Percentiles rank a stretch among this genome's conserved stretches.
phyloP scores from a whole-genome alignment of 2,888 invertebrate genomes.

The Fragum sueziense region DNA sequence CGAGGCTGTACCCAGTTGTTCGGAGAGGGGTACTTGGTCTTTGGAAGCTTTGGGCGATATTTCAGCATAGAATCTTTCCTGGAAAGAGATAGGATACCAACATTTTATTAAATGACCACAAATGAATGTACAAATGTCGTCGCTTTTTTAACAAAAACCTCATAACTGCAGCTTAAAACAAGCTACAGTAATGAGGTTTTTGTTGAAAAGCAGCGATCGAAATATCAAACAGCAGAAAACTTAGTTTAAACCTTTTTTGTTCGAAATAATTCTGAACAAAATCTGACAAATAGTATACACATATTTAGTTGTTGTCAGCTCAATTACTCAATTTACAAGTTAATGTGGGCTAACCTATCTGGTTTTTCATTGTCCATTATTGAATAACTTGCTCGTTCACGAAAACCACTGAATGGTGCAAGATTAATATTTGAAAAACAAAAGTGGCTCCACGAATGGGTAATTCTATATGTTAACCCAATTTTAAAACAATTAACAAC shows the following conservation, averaged over 20 bases:
- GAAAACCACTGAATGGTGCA: background rate
- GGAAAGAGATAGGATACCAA: slow-evolving; percentile 19
- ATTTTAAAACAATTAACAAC: background rate
- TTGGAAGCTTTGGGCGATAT: slow-evolving; percentile 56
- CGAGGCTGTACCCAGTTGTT: slow-evolving; percentile 62
- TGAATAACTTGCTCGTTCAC: background rate
- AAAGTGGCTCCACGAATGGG: background rate
- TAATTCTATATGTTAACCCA: background rate
- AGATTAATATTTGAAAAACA: background rate
- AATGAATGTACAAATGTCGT: too few species aligned
- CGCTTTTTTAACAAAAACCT: too few species aligned
- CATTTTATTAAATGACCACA: too few species aligned
- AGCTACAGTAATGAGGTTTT: too few species aligned
- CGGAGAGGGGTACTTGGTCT: slow-evolving; percentile 68
- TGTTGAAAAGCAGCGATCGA: too few species aligned
- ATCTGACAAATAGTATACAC: too few species aligned
- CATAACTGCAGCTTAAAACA: too few species aligned
- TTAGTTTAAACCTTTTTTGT: too few species aligned
- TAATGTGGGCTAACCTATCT: background rate
- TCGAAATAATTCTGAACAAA: too few species aligned
- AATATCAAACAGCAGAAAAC: too few species aligned
- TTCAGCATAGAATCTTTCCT: slow-evolving; percentile 43
- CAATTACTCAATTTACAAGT: too few species aligned
- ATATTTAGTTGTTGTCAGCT: too few species aligned
- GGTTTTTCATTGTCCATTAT: background rate